phyloP scores from a whole-genome alignment of 2,888 invertebrate genomes.

The Drosophila subsilvestris region DNA sequence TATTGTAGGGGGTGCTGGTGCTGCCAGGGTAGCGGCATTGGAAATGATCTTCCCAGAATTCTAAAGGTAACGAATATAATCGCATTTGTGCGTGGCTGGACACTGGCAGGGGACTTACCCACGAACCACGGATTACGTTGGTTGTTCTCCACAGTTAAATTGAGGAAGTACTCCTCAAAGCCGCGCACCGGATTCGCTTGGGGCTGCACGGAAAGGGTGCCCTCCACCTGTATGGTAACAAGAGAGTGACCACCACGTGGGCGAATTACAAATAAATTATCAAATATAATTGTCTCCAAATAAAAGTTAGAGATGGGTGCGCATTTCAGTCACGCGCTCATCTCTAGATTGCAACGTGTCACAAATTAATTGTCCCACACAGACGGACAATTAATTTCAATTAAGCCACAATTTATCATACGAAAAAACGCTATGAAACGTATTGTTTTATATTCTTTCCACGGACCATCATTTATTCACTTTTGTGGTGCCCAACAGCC shows the following conservation, averaged over 20 bases:
- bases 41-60: constrained; percentile 98
- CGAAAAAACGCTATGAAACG: constrained; percentile 13
- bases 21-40: constrained; percentile 93
- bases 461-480: constrained; percentile 61
- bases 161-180: constrained; percentile 94
- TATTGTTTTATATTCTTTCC: background rate
- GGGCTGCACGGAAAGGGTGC: constrained; percentile 97
- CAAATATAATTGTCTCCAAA: constrained; percentile 12
- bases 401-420: constrained; percentile 78
- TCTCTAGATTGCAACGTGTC: constrained; percentile 20
- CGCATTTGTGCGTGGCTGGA: background rate
- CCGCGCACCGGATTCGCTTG: constrained; percentile 95
- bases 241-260: constrained; percentile 19
- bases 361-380: constrained; percentile 64
- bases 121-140: constrained; percentile 98
- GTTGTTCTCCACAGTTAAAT: constrained; percentile 93
- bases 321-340: background rate
- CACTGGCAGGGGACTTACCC: constrained; percentile 86
- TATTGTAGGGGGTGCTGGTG: constrained; percentile 92
- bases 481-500: constrained; percentile 48
- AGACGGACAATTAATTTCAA: constrained; percentile 76
- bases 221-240: constrained; percentile 87
- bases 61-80: constrained; percentile 84
- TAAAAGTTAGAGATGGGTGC: background rate
- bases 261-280: constrained; percentile 32